These are phyloP conservation scores for Pammene fasciana DNA, from an alignment of 2,888 invertebrate species.

Conservation along the genomic window DNA sequence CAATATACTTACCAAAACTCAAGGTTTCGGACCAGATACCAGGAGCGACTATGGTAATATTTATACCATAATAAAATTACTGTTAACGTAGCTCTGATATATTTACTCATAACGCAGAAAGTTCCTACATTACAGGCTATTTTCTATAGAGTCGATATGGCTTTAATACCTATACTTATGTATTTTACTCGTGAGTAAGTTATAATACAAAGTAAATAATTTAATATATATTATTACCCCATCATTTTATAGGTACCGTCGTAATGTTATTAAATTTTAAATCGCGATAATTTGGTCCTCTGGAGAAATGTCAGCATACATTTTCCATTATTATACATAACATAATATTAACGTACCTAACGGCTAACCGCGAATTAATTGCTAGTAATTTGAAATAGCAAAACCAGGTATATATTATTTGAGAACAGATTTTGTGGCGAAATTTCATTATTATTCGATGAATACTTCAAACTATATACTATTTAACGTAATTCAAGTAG, in stretches of 20 bases:
- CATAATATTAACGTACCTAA: constrained; percentile 1
- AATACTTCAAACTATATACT: neutral
- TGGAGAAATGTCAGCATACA: constrained; percentile 7
- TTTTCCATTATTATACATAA: constrained; percentile 2
- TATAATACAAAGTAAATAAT: too few species aligned
- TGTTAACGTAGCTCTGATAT: neutral
- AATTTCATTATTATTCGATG: constrained; percentile 5
- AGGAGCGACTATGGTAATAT: constrained; percentile 55
- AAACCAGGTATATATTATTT: constrained; percentile 13
- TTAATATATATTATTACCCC: too few species aligned
- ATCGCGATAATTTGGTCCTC: neutral
- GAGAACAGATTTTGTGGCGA: neutral
- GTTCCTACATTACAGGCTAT: too few species aligned
- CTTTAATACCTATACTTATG: too few species aligned
- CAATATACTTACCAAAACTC: constrained; percentile 86
- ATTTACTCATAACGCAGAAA: too few species aligned
- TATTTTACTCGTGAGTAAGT: too few species aligned
- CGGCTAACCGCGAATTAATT: constrained; percentile 31
- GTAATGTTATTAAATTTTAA: neutral
- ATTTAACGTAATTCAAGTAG: neutral
- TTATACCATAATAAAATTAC: neutral
- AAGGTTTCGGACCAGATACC: constrained; percentile 52
- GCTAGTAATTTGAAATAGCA: constrained; percentile 24
- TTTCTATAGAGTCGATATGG: too few species aligned
- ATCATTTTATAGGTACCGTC: too few species aligned